Evolutionary conservation across 2,888 invertebrate genomes (phyloP).

Genomic region (Ischnura elegans): DNA sequence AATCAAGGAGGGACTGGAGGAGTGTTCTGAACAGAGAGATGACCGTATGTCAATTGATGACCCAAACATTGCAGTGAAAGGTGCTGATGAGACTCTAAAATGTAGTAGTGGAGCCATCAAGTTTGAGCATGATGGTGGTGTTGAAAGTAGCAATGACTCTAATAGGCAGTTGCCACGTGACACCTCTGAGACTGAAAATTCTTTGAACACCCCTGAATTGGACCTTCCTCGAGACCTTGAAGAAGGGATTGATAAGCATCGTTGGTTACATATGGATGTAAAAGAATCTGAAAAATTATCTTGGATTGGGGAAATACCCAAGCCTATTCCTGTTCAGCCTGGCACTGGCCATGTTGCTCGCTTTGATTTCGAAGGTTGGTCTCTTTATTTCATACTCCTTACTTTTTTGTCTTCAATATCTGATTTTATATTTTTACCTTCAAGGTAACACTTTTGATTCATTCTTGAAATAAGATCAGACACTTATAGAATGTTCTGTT

Average conservation of each 20-base stretch:
- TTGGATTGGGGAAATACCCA: constrained; percentile 90
- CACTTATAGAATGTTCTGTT: too few species aligned
- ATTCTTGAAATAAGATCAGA: too few species aligned
- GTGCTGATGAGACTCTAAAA: constrained; percentile 13
- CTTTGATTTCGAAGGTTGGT: constrained; percentile 87
- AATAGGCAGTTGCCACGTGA: not conserved
- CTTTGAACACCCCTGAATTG: not conserved
- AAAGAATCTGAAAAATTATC: constrained; percentile 92
- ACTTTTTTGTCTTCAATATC: too few species aligned
- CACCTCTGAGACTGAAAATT: constrained; percentile 54
- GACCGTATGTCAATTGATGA: not conserved
- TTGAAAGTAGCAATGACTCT: not conserved
- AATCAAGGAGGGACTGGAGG: not conserved
- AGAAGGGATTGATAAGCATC: constrained; percentile 75
- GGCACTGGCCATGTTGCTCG: constrained; percentile 69
- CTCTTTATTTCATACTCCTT: not conserved
- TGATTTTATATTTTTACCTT: too few species aligned
- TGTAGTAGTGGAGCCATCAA: not conserved
- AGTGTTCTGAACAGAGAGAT: not conserved
- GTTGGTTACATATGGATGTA: constrained; percentile 93
- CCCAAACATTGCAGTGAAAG: not conserved
- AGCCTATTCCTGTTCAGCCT: constrained; percentile 74
- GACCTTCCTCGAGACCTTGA: constrained; percentile 28
- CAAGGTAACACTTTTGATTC: too few species aligned
- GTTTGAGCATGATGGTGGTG: not conserved